Evolutionary conservation across 2,113 vertebrate genomes (phyloP).

Genomic region (Mohoua ochrocephala): DNA sequence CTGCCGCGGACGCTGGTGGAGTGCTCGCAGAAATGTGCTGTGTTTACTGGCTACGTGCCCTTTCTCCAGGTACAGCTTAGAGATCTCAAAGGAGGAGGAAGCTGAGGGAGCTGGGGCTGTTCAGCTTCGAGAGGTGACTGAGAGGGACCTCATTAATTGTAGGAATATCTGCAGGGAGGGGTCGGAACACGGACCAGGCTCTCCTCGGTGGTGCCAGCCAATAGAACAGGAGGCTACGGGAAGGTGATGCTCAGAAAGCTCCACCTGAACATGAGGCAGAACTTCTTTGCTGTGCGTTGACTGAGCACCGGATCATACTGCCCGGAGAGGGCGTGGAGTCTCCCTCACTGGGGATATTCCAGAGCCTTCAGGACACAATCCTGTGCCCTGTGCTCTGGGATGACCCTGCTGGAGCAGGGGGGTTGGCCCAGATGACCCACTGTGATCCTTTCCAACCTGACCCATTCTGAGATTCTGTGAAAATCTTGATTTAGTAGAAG

Average conservation of each 20-base stretch:
- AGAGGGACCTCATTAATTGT: not conserved
- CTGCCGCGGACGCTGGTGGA: not conserved
- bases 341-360: not conserved
- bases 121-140: not conserved
- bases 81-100: not conserved
- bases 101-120: not conserved
- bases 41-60: rapidly evolving
- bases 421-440: not conserved
- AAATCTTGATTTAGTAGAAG: not conserved
- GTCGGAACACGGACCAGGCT: not conserved
- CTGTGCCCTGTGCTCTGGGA: not conserved
- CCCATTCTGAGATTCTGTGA: not conserved
- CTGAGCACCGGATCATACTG: not conserved
- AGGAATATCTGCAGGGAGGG: not conserved
- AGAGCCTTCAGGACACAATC: not conserved
- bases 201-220: not conserved
- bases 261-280: not conserved
- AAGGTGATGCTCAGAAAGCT: not conserved
- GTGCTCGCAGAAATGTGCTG: rapidly evolving
- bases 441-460: not conserved
- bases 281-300: not conserved
- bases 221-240: rapidly evolving
- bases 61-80: not conserved
- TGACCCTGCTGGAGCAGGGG: not conserved
- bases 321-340: not conserved